Evolutionary conservation across 2,113 vertebrate genomes (phyloP).

Genomic region (Glaucomys volans): DNA sequence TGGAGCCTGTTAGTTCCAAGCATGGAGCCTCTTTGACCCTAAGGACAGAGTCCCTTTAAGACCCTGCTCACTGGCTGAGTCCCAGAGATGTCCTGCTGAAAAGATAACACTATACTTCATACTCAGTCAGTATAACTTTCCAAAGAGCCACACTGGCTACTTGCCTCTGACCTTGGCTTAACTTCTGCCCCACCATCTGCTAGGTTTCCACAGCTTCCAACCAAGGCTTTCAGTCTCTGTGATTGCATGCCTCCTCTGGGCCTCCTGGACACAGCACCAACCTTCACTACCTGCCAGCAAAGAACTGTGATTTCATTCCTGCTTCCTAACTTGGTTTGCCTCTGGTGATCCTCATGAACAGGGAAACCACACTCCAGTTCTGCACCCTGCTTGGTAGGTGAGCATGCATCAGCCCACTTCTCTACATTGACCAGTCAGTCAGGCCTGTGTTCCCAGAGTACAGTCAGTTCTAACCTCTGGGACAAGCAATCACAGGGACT

Average conservation of each 20-base stretch:
- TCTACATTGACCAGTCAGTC: not conserved
- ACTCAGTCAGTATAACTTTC: not conserved
- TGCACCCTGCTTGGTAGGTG: not conserved
- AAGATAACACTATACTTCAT: not conserved
- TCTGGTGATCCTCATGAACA: not conserved
- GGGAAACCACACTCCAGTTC: not conserved
- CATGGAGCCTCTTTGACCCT: not conserved
- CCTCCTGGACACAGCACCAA: not conserved
- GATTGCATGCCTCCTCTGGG: not conserved
- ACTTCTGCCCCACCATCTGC: constrained; percentile 12
- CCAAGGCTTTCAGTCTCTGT: not conserved
- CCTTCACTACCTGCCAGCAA: not conserved
- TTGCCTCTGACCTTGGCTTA: constrained; percentile 17
- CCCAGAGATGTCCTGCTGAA: not conserved
- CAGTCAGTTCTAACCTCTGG: not conserved
- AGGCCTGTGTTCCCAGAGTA: too few species aligned
- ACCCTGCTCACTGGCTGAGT: not conserved
- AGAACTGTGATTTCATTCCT: not conserved
- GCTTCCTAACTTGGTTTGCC: not conserved
- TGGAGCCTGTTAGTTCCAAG: not conserved
- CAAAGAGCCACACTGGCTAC: not conserved
- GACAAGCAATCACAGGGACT: not conserved
- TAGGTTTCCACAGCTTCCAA: not conserved
- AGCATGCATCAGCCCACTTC: not conserved
- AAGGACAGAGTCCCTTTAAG: not conserved